Conservation (phyloP, 2,888 invertebrate species). For the Protophormia terraenovae region DNA sequence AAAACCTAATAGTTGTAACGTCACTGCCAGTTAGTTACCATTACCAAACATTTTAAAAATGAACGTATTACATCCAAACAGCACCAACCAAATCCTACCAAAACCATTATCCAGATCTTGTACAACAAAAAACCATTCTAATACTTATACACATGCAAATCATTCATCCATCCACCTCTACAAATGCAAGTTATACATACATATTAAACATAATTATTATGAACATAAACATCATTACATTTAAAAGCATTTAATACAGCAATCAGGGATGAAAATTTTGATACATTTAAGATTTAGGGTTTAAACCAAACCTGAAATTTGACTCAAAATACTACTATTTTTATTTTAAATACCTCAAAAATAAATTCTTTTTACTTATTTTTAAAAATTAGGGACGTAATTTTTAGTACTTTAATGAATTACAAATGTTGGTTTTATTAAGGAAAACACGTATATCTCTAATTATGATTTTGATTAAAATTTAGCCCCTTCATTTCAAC, state of each 20-base stretch:
- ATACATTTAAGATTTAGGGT: not conserved
- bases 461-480: no score
- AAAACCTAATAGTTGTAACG: conserved; percentile 45
- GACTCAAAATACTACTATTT: not conserved
- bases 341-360: no score
- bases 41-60: not conserved
- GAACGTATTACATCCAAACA: conserved; percentile 15
- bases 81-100: conserved; percentile 1
- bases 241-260: not conserved
- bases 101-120: no score
- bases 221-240: not conserved
- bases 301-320: not conserved
- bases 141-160: not conserved
- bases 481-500: no score
- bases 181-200: not conserved
- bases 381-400: no score
- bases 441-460: no score
- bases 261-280: not conserved
- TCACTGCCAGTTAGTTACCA: conserved; percentile 38
- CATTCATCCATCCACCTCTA: not conserved
- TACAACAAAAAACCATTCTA: not conserved
- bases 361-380: no score
- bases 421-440: no score
- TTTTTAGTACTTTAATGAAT: no score
- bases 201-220: not conserved